Evolutionary conservation across 2,797 vertebrate species (phyloP).

Genomic region (Ciconia nigra): DNA sequence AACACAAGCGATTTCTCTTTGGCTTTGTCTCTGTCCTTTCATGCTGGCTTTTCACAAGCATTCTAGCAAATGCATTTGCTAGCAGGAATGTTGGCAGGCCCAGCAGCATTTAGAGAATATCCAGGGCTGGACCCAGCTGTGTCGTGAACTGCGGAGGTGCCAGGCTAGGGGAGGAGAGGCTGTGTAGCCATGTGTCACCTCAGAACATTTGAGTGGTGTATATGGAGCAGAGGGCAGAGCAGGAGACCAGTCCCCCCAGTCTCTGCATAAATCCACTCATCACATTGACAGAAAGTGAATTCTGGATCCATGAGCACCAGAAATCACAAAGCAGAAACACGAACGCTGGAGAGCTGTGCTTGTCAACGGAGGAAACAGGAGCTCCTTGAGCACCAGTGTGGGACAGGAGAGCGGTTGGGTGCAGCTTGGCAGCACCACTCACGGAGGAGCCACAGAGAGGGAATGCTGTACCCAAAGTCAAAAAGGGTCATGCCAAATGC

Average conservation of each 20-base stretch:
- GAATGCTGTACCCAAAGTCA: background rate
- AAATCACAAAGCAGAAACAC: background rate
- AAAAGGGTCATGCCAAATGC: background rate
- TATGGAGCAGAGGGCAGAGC: background rate
- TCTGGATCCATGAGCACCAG: background rate
- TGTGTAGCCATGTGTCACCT: background rate
- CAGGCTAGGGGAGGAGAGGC: rapidly evolving
- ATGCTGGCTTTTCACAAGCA: background rate
- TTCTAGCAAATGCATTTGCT: background rate
- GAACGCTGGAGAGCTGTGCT: rapidly evolving
- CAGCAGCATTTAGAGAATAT: background rate
- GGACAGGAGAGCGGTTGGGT: rapidly evolving
- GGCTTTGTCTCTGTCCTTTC: background rate
- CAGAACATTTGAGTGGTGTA: background rate
- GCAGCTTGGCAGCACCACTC: background rate
- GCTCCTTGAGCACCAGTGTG: rapidly evolving
- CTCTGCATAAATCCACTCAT: background rate
- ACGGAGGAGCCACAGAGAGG: rapidly evolving
- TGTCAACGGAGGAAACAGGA: background rate
- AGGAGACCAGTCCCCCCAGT: background rate
- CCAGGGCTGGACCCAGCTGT: background rate
- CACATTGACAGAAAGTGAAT: background rate
- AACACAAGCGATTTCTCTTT: background rate
- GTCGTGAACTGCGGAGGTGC: background rate
- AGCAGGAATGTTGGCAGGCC: background rate